These are phyloP conservation scores for Meleagris gallopavo DNA, from an alignment of 2,113 vertebrate genomes.

Conservation along the genomic window DNA sequence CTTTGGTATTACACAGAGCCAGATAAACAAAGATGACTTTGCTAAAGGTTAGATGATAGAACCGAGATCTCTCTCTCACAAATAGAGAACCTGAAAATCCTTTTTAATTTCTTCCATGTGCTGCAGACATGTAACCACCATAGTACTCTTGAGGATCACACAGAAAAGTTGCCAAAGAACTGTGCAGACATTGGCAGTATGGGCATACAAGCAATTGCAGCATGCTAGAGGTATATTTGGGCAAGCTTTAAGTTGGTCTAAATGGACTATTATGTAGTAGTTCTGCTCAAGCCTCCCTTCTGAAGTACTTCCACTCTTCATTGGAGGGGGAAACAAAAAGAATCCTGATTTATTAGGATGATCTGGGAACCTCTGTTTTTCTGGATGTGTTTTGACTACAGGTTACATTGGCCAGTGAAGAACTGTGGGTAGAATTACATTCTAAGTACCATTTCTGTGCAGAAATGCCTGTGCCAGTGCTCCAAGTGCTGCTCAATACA, in stretches of 20 bases:
- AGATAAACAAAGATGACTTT: not conserved
- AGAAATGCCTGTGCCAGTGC: not conserved
- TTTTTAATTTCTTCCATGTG: not conserved
- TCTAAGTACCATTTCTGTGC: not conserved
- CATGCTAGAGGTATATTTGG: accelerated
- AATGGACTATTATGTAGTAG: not conserved
- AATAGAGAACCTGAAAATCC: not conserved
- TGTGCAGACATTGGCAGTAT: not conserved
- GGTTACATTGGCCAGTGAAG: not conserved
- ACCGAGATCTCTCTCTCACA: not conserved
- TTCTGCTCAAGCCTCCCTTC: not conserved
- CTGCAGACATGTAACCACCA: not conserved
- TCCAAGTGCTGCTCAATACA: not conserved
- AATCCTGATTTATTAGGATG: not conserved
- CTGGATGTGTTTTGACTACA: not conserved
- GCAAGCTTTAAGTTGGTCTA: not conserved
- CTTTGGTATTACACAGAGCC: not conserved
- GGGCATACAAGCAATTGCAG: not conserved
- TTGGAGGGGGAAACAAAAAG: not conserved
- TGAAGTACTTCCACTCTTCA: not conserved
- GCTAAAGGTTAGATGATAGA: not conserved
- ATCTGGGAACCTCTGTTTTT: not conserved
- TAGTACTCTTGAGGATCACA: not conserved
- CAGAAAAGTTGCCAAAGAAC: not conserved
- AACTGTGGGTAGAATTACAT: not conserved